phyloP scores from a whole-genome alignment of 2,797 vertebrate genomes.

The Cuniculus paca region DNA sequence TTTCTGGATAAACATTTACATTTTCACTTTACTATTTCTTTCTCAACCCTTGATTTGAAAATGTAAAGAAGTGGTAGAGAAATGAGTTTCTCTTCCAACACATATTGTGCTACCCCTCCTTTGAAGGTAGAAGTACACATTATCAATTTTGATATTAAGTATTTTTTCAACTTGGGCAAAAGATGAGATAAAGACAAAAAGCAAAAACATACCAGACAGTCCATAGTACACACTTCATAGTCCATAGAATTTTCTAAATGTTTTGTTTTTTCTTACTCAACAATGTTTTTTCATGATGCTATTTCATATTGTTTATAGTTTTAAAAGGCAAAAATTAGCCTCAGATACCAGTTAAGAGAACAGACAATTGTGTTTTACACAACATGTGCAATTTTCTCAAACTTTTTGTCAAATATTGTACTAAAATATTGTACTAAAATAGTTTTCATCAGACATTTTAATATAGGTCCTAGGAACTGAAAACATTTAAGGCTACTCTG shows the following conservation, averaged over 20 bases:
- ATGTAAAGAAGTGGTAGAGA: background rate
- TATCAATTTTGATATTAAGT: no score
- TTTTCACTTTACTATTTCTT: background rate
- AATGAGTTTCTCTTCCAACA: no score
- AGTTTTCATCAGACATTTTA: background rate
- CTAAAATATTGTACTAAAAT: background rate
- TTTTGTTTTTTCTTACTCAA: background rate
- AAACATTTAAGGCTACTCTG: background rate
- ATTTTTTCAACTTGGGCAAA: background rate
- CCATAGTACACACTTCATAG: background rate
- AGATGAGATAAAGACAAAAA: background rate
- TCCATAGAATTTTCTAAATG: background rate
- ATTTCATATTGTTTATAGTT: background rate
- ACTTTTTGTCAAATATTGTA: background rate
- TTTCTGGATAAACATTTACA: background rate
- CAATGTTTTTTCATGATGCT: background rate
- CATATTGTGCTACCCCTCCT: no score
- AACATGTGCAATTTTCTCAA: background rate
- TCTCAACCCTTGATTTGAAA: background rate
- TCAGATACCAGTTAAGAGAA: background rate
- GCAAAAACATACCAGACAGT: background rate
- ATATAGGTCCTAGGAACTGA: background rate
- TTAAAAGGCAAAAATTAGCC: background rate
- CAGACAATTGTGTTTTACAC: no score
- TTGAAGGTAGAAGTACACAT: no score